A percentile compares a stretch with the other conserved stretches of the same genome.
Conservation (phyloP, 2,888 invertebrate species). For the Pilophorus perplexus region DNA sequence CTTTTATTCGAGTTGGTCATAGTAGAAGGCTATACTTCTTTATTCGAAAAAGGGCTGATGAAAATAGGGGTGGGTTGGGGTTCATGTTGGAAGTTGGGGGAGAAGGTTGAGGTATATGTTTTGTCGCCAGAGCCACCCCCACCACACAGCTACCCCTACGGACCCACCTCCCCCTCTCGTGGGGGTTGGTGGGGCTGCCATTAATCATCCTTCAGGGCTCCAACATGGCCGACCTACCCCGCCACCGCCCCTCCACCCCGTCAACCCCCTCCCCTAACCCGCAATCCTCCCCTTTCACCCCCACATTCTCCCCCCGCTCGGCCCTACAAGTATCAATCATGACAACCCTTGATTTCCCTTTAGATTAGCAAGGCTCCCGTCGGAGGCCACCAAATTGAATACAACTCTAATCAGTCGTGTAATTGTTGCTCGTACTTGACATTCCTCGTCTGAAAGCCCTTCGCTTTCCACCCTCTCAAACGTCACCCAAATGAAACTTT, state of each 20-base stretch:
- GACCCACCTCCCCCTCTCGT: slow-evolving; percentile 18
- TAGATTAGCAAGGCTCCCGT: slow-evolving; percentile 42
- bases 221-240: slow-evolving; percentile 43
- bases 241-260: neutral
- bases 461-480: neutral
- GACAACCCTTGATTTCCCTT: slow-evolving; percentile 44
- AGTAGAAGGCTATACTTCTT: slow-evolving; percentile 28
- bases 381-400: slow-evolving; percentile 42
- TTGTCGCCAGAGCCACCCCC: slow-evolving; percentile 39
- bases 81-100: slow-evolving; percentile 11
- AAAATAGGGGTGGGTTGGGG: slow-evolving; percentile 22
- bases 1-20: too few species aligned
- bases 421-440: slow-evolving; percentile 39
- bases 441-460: slow-evolving; percentile 24
- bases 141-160: slow-evolving; percentile 13
- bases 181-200: slow-evolving; percentile 38
- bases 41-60: slow-evolving; percentile 26
- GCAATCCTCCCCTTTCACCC: neutral
- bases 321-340: slow-evolving; percentile 44
- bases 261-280: slow-evolving; percentile 3
- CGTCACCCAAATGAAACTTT: slow-evolving; percentile 5
- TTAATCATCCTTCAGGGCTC: slow-evolving; percentile 44
- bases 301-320: slow-evolving; percentile 13
- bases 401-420: slow-evolving; percentile 42
- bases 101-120: slow-evolving; percentile 39